Evolutionary conservation across 2,113 vertebrate species (phyloP).

Genomic region (Podarcis muralis): DNA sequence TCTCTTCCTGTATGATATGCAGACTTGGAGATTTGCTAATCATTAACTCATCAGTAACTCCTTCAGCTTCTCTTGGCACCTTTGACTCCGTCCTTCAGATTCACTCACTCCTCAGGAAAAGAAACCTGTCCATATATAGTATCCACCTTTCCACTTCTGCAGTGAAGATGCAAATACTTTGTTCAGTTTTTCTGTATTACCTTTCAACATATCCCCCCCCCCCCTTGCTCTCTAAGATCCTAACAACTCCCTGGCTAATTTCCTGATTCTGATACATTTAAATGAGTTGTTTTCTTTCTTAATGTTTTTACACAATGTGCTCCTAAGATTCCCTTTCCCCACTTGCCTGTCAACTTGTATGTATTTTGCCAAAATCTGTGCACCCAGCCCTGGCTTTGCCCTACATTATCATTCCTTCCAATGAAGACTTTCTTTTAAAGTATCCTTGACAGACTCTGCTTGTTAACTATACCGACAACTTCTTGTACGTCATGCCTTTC

Average conservation of each 20-base stretch:
- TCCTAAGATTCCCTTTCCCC: neutral
- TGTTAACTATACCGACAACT: neutral
- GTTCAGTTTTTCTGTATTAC: neutral
- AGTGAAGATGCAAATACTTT: neutral
- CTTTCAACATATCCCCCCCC: neutral
- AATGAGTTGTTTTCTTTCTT: neutral
- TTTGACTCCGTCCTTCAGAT: neutral
- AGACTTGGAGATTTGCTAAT: neutral
- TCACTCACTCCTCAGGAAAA: neutral
- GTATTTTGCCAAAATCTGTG: neutral
- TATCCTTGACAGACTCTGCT: neutral
- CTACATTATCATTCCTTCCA: neutral
- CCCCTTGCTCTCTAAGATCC: neutral
- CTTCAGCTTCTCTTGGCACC: neutral
- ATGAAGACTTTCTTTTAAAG: neutral
- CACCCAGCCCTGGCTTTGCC: too few species aligned
- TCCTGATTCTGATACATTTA: neutral
- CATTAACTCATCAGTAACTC: neutral
- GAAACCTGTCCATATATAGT: neutral
- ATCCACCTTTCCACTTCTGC: neutral
- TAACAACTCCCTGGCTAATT: neutral
- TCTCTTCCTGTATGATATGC: neutral
- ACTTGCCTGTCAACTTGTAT: neutral
- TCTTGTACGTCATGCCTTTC: neutral
- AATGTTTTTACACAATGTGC: neutral